A percentile compares a stretch with the other conserved stretches of the same genome.
These are phyloP conservation scores for Cirrhinus mrigala DNA, from an alignment of 2,797 vertebrate species.

Conservation along the genomic window DNA sequence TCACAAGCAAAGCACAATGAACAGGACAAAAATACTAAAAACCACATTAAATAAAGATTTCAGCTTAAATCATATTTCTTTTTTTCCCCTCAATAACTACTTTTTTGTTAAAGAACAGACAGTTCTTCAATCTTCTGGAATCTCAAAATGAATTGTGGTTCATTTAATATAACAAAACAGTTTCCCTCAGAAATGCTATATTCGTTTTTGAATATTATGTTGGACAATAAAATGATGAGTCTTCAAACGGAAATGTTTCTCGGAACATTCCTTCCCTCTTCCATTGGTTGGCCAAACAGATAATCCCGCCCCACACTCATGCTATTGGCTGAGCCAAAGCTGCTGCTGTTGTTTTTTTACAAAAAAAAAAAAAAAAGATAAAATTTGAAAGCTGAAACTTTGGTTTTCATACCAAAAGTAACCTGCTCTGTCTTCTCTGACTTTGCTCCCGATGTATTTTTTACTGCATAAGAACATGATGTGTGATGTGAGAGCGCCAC, in stretches of 20 bases:
- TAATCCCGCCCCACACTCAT: not conserved
- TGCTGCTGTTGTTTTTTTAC: not conserved
- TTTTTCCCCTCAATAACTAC: not conserved
- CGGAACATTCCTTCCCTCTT: not conserved
- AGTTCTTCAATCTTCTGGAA: not conserved
- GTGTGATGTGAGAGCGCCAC: no score
- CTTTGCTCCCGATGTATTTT: no score
- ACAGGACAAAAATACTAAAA: no score
- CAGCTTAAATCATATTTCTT: not conserved
- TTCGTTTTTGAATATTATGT: not conserved
- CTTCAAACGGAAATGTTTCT: not conserved
- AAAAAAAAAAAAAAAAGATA: no score
- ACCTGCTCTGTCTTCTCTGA: no score
- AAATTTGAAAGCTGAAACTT: no score
- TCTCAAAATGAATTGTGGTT: not conserved
- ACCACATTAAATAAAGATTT: no score
- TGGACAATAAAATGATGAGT: not conserved
- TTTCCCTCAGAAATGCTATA: not conserved
- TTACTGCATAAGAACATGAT: no score
- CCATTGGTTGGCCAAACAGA: not conserved
- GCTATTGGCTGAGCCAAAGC: not conserved
- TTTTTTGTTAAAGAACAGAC: not conserved
- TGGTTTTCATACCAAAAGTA: no score
- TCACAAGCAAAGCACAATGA: no score
- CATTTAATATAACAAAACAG: not conserved